phyloP scores from a whole-genome alignment of 2,888 invertebrate genomes.

The Polyommatus iphigenia region DNA sequence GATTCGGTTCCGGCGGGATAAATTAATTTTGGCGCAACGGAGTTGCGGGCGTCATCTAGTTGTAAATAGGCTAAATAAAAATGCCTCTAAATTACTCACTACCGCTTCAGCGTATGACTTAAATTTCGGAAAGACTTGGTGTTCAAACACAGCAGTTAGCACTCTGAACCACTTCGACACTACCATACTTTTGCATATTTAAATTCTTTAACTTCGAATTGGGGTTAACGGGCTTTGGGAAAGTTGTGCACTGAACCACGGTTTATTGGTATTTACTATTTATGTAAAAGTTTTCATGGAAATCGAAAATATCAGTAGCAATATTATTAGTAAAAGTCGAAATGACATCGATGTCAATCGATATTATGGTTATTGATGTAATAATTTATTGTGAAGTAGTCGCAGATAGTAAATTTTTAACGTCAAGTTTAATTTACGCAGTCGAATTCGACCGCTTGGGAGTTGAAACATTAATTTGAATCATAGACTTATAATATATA shows the following conservation, averaged over 20 bases:
- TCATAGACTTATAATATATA: too few relatives aligned
- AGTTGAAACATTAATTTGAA: too few relatives aligned
- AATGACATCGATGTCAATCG: not conserved
- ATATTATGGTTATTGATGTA: too few relatives aligned
- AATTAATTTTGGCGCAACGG: too few relatives aligned
- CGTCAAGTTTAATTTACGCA: too few relatives aligned
- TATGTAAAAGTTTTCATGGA: not conserved
- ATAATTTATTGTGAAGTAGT: too few relatives aligned
- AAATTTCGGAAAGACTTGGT: slow-evolving; percentile 43
- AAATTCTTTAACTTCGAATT: slow-evolving; percentile 55
- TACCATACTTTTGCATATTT: slow-evolving; percentile 57
- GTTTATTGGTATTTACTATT: slow-evolving; percentile 1
- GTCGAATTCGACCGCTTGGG: too few relatives aligned
- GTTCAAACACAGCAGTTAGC: slow-evolving; percentile 53
- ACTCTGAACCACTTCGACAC: slow-evolving; percentile 49
- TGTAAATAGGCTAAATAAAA: too few relatives aligned
- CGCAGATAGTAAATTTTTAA: too few relatives aligned
- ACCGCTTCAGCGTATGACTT: slow-evolving; percentile 30
- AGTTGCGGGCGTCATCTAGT: too few relatives aligned
- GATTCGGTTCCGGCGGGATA: too few relatives aligned
- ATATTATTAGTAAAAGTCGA: not conserved
- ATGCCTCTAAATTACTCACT: not conserved
- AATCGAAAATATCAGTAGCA: not conserved
- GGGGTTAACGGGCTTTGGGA: slow-evolving; percentile 46
- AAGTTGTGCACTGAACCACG: slow-evolving; percentile 38